These are phyloP conservation scores for Trissonchulus sp. DNA, from an alignment of 2,888 invertebrate species.

Conservation along the genomic window DNA sequence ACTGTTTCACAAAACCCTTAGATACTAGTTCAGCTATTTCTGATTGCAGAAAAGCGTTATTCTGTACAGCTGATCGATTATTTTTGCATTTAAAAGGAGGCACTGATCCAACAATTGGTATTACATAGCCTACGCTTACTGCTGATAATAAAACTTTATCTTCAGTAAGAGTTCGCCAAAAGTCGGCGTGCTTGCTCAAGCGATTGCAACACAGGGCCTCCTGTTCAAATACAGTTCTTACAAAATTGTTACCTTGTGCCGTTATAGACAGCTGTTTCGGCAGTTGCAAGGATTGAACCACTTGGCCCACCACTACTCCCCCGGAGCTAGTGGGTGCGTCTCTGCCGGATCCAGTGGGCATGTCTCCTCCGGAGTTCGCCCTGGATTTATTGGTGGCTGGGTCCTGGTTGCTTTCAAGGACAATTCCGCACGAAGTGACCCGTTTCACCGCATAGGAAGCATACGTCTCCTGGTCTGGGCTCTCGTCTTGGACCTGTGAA, in stretches of 20 bases:
- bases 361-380: too few species aligned
- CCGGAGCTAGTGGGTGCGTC: neutral
- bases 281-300: neutral
- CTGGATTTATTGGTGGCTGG: neutral
- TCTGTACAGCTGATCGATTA: neutral
- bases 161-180: neutral
- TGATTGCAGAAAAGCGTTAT: neutral
- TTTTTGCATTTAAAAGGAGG: neutral
- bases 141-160: neutral
- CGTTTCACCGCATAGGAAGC: conserved; percentile 1
- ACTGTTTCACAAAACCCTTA: neutral
- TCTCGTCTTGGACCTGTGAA: neutral
- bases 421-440: neutral
- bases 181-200: neutral
- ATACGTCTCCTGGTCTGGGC: neutral
- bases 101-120: neutral
- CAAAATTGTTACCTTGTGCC: neutral
- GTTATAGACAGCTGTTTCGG: neutral
- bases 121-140: neutral
- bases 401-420: neutral
- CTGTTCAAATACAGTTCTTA: neutral
- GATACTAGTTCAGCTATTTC: neutral
- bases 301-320: neutral
- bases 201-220: too few species aligned
- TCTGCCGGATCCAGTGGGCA: too few species aligned